Conservation (phyloP, 2,888 invertebrate species). For the Pyrrhosoma nymphula region DNA sequence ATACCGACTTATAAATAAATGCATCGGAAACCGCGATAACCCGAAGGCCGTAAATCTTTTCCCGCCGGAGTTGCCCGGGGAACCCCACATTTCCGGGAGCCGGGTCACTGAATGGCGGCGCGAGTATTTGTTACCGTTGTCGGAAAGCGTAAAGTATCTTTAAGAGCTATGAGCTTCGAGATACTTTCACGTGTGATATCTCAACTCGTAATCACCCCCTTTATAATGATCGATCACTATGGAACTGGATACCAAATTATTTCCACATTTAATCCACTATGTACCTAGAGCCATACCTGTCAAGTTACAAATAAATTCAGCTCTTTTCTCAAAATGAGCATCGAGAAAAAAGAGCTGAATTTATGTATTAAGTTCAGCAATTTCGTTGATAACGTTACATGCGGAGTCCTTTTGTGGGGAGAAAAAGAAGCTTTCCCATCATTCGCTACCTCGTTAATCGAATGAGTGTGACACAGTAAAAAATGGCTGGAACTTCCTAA, state of each 20-base stretch:
- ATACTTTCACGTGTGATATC: not conserved
- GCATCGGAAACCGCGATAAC: not conserved
- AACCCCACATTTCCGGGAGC: not conserved
- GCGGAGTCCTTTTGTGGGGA: too few relatives aligned
- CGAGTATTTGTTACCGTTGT: not conserved
- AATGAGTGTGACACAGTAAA: too few relatives aligned
- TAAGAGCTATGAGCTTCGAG: too few relatives aligned
- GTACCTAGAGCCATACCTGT: not conserved
- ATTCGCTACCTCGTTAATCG: too few relatives aligned
- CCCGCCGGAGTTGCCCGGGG: not conserved
- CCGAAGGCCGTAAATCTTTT: not conserved
- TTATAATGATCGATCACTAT: not conserved
- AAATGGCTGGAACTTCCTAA: too few relatives aligned
- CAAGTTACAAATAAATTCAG: not conserved
- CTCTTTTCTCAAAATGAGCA: too few relatives aligned
- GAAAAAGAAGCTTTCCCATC: too few relatives aligned
- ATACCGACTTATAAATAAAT: not conserved
- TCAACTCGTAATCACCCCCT: not conserved
- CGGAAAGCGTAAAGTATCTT: not conserved
- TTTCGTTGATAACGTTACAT: too few relatives aligned
- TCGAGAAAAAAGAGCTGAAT: too few relatives aligned
- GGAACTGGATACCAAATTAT: not conserved
- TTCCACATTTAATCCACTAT: not conserved
- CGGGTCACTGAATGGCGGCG: not conserved
- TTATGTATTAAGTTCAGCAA: not conserved